Conservation (phyloP, 2,113 vertebrate species). For the Chauna torquata region DNA sequence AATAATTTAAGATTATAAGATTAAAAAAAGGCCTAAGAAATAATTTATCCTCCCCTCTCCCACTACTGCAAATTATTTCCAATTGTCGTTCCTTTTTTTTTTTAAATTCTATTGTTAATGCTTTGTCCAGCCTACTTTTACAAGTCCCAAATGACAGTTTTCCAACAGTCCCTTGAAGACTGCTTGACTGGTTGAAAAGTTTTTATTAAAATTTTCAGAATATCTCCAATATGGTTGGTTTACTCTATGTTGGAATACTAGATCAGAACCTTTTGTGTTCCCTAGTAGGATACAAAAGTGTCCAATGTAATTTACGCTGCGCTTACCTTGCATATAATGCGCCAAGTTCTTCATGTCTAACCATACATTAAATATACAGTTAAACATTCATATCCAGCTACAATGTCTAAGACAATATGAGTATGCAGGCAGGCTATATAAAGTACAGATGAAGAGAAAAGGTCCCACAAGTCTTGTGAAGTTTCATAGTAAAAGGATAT, state of each 20-base stretch:
- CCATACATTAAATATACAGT: not conserved
- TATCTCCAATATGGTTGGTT: slow-evolving; percentile 31
- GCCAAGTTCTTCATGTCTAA: not conserved
- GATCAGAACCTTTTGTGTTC: slow-evolving; percentile 31
- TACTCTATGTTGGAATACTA: slow-evolving; percentile 21
- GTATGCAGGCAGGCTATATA: slow-evolving; percentile 51
- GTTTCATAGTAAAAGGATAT: slow-evolving; percentile 58
- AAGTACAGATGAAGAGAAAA: slow-evolving; percentile 61
- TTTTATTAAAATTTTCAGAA: slow-evolving; percentile 41
- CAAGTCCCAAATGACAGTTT: slow-evolving; percentile 27
- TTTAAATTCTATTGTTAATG: not conserved
- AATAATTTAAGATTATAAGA: not conserved
- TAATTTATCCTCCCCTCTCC: not conserved
- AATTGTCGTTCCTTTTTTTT: not conserved
- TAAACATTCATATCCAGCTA: slow-evolving; percentile 40
- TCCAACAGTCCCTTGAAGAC: slow-evolving; percentile 3
- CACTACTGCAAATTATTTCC: not conserved
- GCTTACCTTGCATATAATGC: slow-evolving; percentile 51
- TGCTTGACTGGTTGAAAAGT: not conserved
- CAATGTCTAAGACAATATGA: slow-evolving; percentile 15
- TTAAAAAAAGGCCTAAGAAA: not conserved
- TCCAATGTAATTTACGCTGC: slow-evolving; percentile 61
- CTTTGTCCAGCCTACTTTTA: slow-evolving; percentile 1
- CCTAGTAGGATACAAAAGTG: slow-evolving; percentile 48
- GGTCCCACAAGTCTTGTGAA: slow-evolving; percentile 54